Evolutionary conservation across 2,797 vertebrate genomes (phyloP), one percentile per base, ranked within the genome.

Genomic region (Anguilla marmorata): DNA sequence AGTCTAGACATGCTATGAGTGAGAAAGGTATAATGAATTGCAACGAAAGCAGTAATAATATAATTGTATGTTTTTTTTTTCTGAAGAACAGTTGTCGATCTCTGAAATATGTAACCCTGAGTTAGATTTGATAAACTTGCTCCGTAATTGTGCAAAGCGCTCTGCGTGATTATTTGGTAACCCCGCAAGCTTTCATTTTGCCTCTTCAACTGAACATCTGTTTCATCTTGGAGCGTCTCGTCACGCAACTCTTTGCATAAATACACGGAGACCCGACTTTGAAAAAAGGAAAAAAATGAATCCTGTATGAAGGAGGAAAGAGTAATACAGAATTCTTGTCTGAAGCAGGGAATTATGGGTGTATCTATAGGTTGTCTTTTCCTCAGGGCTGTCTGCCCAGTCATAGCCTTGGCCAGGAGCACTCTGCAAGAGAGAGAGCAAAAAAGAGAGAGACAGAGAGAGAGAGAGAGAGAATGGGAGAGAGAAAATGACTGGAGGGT

Each of bases 261-360:
- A 90, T 91, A 94, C 85, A 85, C 90, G 86, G 85, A 92, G 91
- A 89, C 88, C 90, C 88, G 90, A 92, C 89, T 92, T 87, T 90
- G 30, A 48, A 85, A 87, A 50, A 48, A 48, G 5, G 37, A 48
- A 66, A 84, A 69, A 89, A 52, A 76, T 56, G 76, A 30, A 21
- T 82, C 85, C 85, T 7, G 3, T 37, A 19, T 58, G 30, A 72
- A 50, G 27, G 14, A 48, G 86, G 41, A 45, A 41, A 37, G 30
- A 56, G 33, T 56, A 76, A 58, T 8, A 50, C 16, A 19, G 37
- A 30, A 45, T 54, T 52, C 27, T 27, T 50, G 12, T 72, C 37
- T 76, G 9, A 41, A 48, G 85, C 45, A 5, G 86, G 48, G 69
- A 76, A 19, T 86, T 37, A 72, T 79, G 74, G 37, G 74, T 45